Evolutionary conservation across 2,113 vertebrate genomes (phyloP), one percentile per base, ranked within the genome.

Genomic region (Oplegnathus fasciatus): DNA sequence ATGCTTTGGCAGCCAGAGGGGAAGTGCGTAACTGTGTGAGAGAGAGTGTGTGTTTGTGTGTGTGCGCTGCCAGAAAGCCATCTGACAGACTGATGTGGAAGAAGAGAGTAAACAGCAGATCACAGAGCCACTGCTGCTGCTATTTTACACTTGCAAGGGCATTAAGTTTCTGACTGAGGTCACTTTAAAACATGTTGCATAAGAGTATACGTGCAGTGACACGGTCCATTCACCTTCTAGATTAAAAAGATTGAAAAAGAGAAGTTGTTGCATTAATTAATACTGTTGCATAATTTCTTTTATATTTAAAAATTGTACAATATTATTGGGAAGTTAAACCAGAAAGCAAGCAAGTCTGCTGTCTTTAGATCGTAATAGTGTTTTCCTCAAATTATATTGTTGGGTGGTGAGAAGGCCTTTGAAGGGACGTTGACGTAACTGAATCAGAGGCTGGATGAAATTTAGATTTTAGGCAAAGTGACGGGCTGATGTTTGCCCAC

Each of bases 1-100:
- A 82, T 80, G 17, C 78, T 74, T 50, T 84, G 67, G 50, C 70
- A 74, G 84, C 34, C 37, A 67, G 22, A 61, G 65, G 55, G 86
- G 81, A 71, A 57, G 68, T 68, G 57, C n/a, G 18, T 83, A 24
- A 32, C 37, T 69, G 22, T n/a, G 6, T 10, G 3, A 11, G 28
- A 30, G 17, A 9, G 74, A 20, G n/a, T 17, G 64, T 78, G 18
- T 28, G n/a, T 50, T 18, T 61, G 68, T 70, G 65, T 34, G 57
- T 62, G 18, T 32, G 6, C 0, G 8, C 77, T 80, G 84, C 71
- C 83, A 75, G 61, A 61, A 54, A 46, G 42, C 28, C 30, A 3
- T 86, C 54, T 73, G 61, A 80, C 80, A 90, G 55, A 9, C 15
- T 62, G 37, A 62, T 20, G 73, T 69, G 68, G 40, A 70, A 32